Base-by-base conservation (phyloP, 2,888 invertebrate species). In the Chydorus sphaericus region DNA sequence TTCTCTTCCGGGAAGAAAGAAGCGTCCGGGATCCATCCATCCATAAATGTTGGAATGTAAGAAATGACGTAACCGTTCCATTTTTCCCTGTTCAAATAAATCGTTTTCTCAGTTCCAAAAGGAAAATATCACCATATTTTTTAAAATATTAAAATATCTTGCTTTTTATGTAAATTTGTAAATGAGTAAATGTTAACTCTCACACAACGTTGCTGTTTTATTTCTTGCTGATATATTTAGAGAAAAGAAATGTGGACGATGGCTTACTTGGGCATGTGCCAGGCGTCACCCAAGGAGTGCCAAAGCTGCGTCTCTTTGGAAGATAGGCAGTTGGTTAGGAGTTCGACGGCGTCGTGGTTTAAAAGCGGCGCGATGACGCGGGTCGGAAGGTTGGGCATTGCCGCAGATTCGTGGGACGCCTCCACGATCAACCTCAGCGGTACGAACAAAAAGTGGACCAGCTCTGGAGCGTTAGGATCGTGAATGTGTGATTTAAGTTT, bases 241-340 rank as follows among this genome's bases (percentile, higher is more conserved):
- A 10, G 14, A 33, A 33, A 33, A 33, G 33, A 33, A 33, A 8
- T 2, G n/a, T 33, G 14, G 8, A 33, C 33, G 33, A 33, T 33
- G 14, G 14, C 33, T 14, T 69, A 83, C 83, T 85, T 81, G n/a
- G 94, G 86, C 54, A 88, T 78, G 58, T 88, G 81, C 98, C 98
- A 98, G 33, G 93, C 85, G 65, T 92, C 92, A 4, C 98, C 98
- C 29, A 98, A 75, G 1, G 92, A 90, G 68, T 93, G 89, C 97
- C 97, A 97, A 11, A 98, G 75, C 70, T 98, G 97, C 1, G 89
- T 89, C 74, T 98, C 98, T 71, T 97, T 96, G 68, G 94, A 93
- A 57, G 93, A 96, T 61, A 98, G 86, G 71, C 97, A 98, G 72
- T 97, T 94, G 66, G 88, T 86, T 60, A 98, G 76, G 63, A 98